A percentile compares a stretch with the other conserved stretches of the same genome.
These are phyloP conservation scores for Glaucopsyche alexis DNA, from an alignment of 2,888 invertebrate genomes.

Conservation along the genomic window DNA sequence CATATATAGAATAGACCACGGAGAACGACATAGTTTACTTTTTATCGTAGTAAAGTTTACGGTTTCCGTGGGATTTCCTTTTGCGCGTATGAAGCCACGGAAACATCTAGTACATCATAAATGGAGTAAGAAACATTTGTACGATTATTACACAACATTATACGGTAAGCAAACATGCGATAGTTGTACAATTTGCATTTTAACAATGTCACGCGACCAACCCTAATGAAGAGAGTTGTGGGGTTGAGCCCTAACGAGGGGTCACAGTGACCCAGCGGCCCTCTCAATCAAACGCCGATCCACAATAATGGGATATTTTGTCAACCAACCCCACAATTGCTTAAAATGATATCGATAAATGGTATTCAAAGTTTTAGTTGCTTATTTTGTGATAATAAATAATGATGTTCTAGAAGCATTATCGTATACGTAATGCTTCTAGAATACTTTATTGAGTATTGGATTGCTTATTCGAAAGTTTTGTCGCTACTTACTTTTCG, in stretches of 20 bases:
- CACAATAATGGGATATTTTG: constrained; percentile 48
- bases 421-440: no score
- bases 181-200: constrained; percentile 38
- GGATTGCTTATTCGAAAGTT: no score
- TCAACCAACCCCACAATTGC: constrained; percentile 35
- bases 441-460: no score
- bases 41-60: no score
- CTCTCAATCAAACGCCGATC: constrained; percentile 61
- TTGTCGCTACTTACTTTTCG: no score
- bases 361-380: constrained; percentile 28
- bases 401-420: no score
- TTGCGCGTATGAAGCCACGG: no score
- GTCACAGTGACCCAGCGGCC: constrained; percentile 54
- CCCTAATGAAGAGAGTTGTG: constrained; percentile 60
- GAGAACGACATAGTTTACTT: no score
- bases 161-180: constrained; percentile 17
- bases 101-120: no score
- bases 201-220: constrained; percentile 58
- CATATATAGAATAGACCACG: no score
- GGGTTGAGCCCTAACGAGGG: constrained; percentile 53
- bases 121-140: background rate
- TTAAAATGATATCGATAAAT: constrained; percentile 32
- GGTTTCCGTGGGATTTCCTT: no score
- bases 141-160: constrained; percentile 8
- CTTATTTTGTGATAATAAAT: background rate